Conservation (phyloP, 2,888 invertebrate species). For the Drosophila melanosoma region DNA sequence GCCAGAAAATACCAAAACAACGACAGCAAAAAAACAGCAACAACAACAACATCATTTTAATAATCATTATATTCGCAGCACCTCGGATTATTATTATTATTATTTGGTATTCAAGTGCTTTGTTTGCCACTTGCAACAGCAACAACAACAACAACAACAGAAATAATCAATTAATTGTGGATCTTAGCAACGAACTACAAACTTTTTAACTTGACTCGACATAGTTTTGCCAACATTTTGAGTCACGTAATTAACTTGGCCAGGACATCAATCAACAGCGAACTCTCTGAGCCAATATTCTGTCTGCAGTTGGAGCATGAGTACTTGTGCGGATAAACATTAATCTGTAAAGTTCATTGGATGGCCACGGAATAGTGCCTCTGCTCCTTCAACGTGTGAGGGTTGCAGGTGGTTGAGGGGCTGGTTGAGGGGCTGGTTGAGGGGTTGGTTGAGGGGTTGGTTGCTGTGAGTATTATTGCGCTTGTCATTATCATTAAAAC, state of each 20-base stretch:
- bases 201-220: conserved; percentile 53
- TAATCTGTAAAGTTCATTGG: conserved; percentile 72
- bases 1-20: conserved; percentile 35
- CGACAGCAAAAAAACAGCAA: conserved; percentile 15
- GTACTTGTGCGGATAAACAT: conserved; percentile 74
- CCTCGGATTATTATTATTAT: conserved; percentile 44
- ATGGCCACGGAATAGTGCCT: conserved; percentile 37
- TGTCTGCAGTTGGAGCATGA: conserved; percentile 33
- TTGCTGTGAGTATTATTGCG: conserved; percentile 69
- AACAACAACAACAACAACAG: conserved; percentile 4
- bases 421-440: background rate
- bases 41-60: conserved; percentile 53
- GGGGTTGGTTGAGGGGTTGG: conserved; percentile 3
- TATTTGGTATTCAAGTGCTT: conserved; percentile 58
- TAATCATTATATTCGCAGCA: conserved; percentile 66
- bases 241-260: conserved; percentile 78
- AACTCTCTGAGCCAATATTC: conserved; percentile 19
- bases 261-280: conserved; percentile 71
- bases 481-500: conserved; percentile 78
- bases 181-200: conserved; percentile 50
- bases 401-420: too few relatives aligned
- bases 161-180: conserved; percentile 77
- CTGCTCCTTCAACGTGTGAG: conserved; percentile 11
- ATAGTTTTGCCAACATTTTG: conserved; percentile 57
- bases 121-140: conserved; percentile 42